A percentile compares a stretch with the other conserved stretches of the same genome.
phyloP scores from a whole-genome alignment of 2,797 vertebrate species.

The Euphonia xanthogaster region DNA sequence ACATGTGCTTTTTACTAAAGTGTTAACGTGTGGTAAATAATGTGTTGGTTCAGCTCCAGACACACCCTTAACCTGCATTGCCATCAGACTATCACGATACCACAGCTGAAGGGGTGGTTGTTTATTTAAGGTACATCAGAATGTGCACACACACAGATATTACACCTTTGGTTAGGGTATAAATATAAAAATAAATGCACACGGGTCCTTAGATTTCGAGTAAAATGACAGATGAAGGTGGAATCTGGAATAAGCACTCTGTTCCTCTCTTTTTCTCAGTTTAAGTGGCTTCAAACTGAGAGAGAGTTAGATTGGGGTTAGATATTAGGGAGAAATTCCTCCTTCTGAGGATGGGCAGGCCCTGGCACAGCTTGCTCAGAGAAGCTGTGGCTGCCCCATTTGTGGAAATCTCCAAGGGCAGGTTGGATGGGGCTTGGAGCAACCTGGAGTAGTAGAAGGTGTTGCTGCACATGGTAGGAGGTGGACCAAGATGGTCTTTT shows the following conservation, averaged over 20 bases:
- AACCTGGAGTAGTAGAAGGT: fast-evolving
- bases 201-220: neutral
- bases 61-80: neutral
- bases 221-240: neutral
- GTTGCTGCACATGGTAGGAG: fast-evolving
- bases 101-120: neutral
- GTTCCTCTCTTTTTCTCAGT: neutral
- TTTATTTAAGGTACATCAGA: neutral
- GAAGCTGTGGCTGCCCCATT: neutral
- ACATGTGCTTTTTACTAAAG: neutral
- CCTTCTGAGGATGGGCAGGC: neutral
- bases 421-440: neutral
- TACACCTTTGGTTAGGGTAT: neutral
- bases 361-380: neutral
- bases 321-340: neutral
- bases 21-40: fast-evolving
- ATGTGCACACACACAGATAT: fast-evolving
- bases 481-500: neutral
- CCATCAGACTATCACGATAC: neutral
- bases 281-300: neutral
- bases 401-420: neutral
- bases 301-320: neutral
- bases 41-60: neutral
- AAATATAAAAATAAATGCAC: neutral
- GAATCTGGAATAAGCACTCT: neutral